Evolutionary conservation across 2,888 invertebrate genomes (phyloP), one percentile per base, ranked within the genome.

Genomic region (Masnerella sp.): DNA sequence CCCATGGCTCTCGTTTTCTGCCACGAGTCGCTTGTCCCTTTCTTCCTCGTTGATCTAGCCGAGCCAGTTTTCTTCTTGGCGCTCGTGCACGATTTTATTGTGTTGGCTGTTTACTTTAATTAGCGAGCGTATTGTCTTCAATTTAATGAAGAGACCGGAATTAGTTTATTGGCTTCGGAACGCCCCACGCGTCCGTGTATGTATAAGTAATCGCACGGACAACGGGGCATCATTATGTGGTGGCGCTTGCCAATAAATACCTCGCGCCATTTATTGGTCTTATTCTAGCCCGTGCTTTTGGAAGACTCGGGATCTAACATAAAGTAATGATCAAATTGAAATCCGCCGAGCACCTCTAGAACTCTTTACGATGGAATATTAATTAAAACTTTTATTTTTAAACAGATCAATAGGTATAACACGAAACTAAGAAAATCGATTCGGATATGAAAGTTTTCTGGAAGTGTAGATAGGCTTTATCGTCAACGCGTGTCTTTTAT

Each of bases 71-170:
- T 54, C 65, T 51, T 15, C 38, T 22, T 30, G 45, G 5, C 18
- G 12, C 61, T 64, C 58, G 47, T 45, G 61, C 61, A 52, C 22
- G 32, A 52, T 80, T 82, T 83, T 83, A 84, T 82, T 82, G 77
- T 77, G 74, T 73, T 74, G 78, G 78, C 79, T 81, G 82, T 84
- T 85, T 83, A 80, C 82, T 84, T 84, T 83, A 83, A 85, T 85
- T 84, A 85, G 81, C 77, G 79, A 70, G 77, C 75, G 77, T 76
- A 82, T 82, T 81, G 83, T 83, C 83, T 84, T 79, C 79, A 83
- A 85, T 85, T 85, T 84, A 86, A 85, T 85, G 84, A 84, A 86
- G 84, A 83, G 84, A 83, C 81, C 76, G 79, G 79, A 81, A 84
- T 84, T 80, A 83, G 82, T 85, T 85, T 85, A 85, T 84, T 80